Base-by-base conservation (phyloP, 2,797 vertebrate genomes). In the Characodon lateralis region DNA sequence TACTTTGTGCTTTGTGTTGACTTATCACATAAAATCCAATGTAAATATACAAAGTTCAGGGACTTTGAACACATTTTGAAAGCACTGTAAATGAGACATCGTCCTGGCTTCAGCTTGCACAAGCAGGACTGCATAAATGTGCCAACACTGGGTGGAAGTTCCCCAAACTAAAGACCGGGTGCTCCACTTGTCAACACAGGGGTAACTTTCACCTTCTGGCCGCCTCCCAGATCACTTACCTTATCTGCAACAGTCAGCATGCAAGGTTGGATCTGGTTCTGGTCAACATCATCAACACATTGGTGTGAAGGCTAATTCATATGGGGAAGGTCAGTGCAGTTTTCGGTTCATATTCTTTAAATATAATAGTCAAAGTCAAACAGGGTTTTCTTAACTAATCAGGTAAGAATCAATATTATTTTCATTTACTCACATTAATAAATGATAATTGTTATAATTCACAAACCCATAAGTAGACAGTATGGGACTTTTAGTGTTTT, bases 141-240 rank as follows among this genome's bases (percentile, higher is more conserved):
- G 76, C 79, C 78, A 73, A 85, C 81, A 82, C 73, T 79, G 81
- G 73, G 63, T 88, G 83, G 91, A 91, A 88, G 73, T 85, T 81
- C 88, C 89, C 79, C 75, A 50, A 51, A 73, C 77, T 65, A 76
- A 3, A 14, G 63, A 88, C 79, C 92, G 90, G 87, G 86, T 88
- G 83, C 71, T 72, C 69, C 10, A 24, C 80, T 70, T 85, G 86
- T 92, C 81, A 90, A 91, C 87, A 92, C 81, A 61, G 18, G 20
- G 48, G 61, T 81, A 66, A 65, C 56, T 84, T 35, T 75, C 85
- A 87, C 78, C 80, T 85, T 78, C 53, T 76, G 80, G 56, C 77
- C 0, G 1, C 50, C 72, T 26, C 73, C 71, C 83, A 72, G 22
- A 72, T 63, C 31, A 6, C 77, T 79, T 83, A 78, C 71, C 79